phyloP scores from a whole-genome alignment of 2,113 vertebrate species.

The Antechinus stuartii region DNA sequence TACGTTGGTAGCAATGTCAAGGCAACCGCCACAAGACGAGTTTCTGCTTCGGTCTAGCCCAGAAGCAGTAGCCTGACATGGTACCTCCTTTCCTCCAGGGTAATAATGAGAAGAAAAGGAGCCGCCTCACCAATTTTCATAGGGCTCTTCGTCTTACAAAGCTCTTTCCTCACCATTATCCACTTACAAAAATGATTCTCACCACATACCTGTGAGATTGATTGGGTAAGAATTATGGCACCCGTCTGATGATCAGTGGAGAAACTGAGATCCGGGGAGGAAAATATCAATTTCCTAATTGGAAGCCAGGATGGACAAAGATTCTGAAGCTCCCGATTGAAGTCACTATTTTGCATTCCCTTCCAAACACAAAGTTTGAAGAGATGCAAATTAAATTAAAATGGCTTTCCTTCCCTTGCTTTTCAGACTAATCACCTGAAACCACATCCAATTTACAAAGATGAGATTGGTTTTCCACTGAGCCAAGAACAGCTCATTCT shows the following conservation, averaged over 20 bases:
- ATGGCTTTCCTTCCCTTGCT: neutral
- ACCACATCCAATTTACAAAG: constrained; percentile 3
- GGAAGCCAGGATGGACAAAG: neutral
- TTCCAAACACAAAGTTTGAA: neutral
- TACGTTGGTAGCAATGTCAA: neutral
- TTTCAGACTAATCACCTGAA: constrained; percentile 9
- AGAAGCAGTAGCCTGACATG: neutral
- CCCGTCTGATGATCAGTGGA: neutral
- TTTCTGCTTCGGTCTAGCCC: neutral
- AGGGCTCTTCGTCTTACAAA: neutral
- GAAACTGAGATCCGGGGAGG: neutral
- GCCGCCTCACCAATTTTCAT: neutral
- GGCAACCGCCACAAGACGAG: neutral
- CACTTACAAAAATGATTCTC: neutral
- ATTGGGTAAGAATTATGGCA: neutral
- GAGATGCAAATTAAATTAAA: neutral
- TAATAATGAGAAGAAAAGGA: neutral
- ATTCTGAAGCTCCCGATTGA: neutral
- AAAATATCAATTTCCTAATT: neutral
- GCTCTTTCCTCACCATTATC: neutral
- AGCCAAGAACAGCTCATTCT: neutral
- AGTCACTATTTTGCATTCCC: neutral
- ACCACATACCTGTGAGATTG: neutral
- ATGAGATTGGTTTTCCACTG: neutral
- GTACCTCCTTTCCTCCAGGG: constrained; percentile 1